Percentiles rank a stretch among this genome's conserved stretches.
Conservation (phyloP, 2,888 invertebrate genomes). For the Chromoteleia sp. region DNA sequence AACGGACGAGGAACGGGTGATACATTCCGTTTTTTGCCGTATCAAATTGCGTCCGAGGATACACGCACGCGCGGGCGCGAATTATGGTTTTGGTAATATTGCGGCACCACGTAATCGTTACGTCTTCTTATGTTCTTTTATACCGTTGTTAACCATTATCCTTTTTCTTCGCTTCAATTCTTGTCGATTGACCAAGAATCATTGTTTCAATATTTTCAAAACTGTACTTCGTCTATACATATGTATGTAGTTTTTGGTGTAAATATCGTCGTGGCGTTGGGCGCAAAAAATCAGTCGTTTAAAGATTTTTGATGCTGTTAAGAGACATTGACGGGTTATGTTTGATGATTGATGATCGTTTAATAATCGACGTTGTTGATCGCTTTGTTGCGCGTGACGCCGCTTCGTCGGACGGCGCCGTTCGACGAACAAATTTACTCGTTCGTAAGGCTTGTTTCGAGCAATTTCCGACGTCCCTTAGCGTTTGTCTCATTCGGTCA, state of each 20-base stretch:
- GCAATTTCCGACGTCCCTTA: slow-evolving; percentile 34
- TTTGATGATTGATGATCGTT: slow-evolving; percentile 50
- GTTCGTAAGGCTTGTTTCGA: slow-evolving; percentile 64
- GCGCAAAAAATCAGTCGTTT: slow-evolving; percentile 48
- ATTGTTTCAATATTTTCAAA: slow-evolving; percentile 68
- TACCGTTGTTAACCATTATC: background rate
- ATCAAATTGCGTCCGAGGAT: slow-evolving; percentile 36
- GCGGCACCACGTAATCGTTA: slow-evolving; percentile 44
- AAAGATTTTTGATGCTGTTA: slow-evolving; percentile 54
- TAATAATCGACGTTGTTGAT: slow-evolving; percentile 51
- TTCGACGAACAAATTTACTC: slow-evolving; percentile 46
- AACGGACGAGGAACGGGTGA: slow-evolving; percentile 52
- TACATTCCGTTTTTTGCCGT: slow-evolving; percentile 57
- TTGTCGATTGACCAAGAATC: slow-evolving; percentile 1
- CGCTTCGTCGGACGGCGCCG: slow-evolving; percentile 41
- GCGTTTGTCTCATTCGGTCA: slow-evolving; percentile 36
- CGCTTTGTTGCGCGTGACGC: slow-evolving; percentile 50
- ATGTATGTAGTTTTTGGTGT: slow-evolving; percentile 68
- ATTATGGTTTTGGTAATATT: slow-evolving; percentile 68
- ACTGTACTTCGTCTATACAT: slow-evolving; percentile 66
- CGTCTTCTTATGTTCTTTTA: slow-evolving; percentile 9
- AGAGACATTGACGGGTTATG: slow-evolving; percentile 52
- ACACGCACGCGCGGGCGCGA: slow-evolving; percentile 43
- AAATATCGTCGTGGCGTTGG: slow-evolving; percentile 55
- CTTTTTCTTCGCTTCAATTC: background rate